Conservation (phyloP, 1,140 invertebrate genomes). For the Eulimnadia texana region DNA sequence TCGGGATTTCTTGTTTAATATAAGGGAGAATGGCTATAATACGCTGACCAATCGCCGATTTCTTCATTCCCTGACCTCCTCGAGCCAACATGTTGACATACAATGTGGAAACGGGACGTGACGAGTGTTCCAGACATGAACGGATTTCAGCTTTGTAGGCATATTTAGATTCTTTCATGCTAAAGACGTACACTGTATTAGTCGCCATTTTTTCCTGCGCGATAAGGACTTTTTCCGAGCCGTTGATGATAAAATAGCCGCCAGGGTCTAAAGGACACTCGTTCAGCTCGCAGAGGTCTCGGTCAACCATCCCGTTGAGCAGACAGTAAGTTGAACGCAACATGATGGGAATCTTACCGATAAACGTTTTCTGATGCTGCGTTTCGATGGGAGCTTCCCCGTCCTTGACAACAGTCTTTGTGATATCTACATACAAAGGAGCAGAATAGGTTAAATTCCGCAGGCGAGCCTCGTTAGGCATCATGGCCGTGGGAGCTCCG, state of each 20-base stretch:
- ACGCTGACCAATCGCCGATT: constrained; percentile 92
- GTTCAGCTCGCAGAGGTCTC: constrained; percentile 96
- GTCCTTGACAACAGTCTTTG: constrained; percentile 83
- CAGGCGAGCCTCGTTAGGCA: constrained; percentile 93
- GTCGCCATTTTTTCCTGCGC: constrained; percentile 99
- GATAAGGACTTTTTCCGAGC: constrained; percentile 88
- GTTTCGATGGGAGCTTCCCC: constrained; percentile 82
- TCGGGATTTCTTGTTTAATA: constrained; percentile 97
- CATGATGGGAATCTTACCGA: constrained; percentile 99
- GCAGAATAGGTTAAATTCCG: constrained; percentile 87
- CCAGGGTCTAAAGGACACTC: constrained; percentile 97
- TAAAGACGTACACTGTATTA: constrained; percentile 98
- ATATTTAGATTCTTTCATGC: constrained; percentile 96
- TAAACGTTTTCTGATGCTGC: constrained; percentile 93
- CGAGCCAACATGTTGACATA: constrained; percentile 99
- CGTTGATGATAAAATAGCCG: constrained; percentile 92
- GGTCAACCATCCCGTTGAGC: constrained; percentile 81
- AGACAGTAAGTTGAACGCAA: constrained; percentile 91
- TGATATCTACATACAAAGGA: constrained; percentile 95
- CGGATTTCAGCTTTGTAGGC: constrained; percentile 94
- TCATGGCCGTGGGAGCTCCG: constrained; percentile 94
- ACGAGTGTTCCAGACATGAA: constrained; percentile 86
- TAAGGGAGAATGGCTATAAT: constrained; percentile 96
- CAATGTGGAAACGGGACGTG: constrained; percentile 84
- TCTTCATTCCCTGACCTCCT: constrained; percentile 56